A percentile compares a stretch with the other conserved stretches of the same genome.
These are phyloP conservation scores for Omphaloscelis lunosa DNA, from an alignment of 2,888 invertebrate species.

Conservation along the genomic window DNA sequence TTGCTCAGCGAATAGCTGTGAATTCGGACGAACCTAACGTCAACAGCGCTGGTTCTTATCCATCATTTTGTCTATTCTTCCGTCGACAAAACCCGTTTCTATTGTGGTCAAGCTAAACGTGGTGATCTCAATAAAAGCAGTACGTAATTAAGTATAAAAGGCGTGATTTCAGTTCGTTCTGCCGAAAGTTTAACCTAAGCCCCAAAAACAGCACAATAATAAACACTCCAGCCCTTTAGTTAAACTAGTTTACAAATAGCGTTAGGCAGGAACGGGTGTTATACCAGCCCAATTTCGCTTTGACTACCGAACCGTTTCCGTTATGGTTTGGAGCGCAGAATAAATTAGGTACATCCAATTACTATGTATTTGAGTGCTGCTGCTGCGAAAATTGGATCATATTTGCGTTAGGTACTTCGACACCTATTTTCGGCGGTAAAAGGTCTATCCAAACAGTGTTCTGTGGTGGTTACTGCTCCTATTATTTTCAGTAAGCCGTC, in stretches of 20 bases:
- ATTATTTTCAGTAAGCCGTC: neutral
- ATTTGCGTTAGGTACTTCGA: constrained; percentile 31
- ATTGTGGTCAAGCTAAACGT: too few species aligned
- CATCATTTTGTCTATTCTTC: too few species aligned
- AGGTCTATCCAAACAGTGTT: constrained; percentile 2
- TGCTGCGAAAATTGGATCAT: constrained; percentile 55
- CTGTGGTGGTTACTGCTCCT: neutral
- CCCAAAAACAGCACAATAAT: constrained; percentile 30
- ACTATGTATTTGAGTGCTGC: constrained; percentile 56
- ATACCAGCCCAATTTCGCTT: constrained; percentile 54
- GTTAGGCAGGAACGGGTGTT: constrained; percentile 43
- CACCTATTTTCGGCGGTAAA: constrained; percentile 30
- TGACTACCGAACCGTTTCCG: constrained; percentile 51
- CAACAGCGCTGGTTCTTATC: too few species aligned
- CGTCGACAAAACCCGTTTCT: too few species aligned
- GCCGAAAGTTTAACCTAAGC: neutral
- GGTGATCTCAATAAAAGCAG: too few species aligned
- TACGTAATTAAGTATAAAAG: neutral
- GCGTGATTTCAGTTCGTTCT: neutral
- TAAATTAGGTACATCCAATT: constrained; percentile 65
- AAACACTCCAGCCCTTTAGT: constrained; percentile 48
- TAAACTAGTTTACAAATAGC: constrained; percentile 56
- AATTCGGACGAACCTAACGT: too few species aligned
- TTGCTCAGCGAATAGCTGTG: too few species aligned
- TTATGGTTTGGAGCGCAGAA: constrained; percentile 52